These are phyloP conservation scores for Sesamia nonagrioides DNA, from an alignment of 1,140 invertebrate species.

Conservation along the genomic window DNA sequence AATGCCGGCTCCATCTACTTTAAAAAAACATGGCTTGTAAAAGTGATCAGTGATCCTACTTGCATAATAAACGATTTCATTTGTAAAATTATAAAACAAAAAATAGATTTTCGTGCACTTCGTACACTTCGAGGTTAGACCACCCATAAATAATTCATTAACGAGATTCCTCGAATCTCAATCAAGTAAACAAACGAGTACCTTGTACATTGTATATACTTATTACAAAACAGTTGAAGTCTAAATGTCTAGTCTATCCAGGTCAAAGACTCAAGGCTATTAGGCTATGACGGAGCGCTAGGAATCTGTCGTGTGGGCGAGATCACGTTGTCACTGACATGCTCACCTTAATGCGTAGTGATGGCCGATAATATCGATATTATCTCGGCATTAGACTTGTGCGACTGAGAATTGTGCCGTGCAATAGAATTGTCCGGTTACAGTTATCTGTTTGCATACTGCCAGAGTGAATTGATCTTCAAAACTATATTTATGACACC, in stretches of 20 bases:
- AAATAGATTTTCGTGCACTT: too few relatives aligned
- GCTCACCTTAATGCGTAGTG: slow-evolving; percentile 64
- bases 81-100: too few relatives aligned
- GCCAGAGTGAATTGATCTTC: too few relatives aligned
- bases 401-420: too few relatives aligned
- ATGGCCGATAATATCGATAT: slow-evolving; percentile 35
- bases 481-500: too few relatives aligned
- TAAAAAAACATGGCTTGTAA: too few relatives aligned
- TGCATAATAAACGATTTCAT: too few relatives aligned
- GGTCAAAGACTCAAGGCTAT: slow-evolving; percentile 71
- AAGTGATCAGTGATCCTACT: too few relatives aligned
- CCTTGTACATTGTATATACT: slow-evolving; percentile 31
- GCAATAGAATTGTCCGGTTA: too few relatives aligned
- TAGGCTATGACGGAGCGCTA: slow-evolving; percentile 67
- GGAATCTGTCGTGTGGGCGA: slow-evolving; percentile 73
- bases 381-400: too few relatives aligned
- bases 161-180: background rate
- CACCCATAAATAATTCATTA: slow-evolving; percentile 3
- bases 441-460: too few relatives aligned
- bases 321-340: slow-evolving; percentile 61
- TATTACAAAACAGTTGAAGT: slow-evolving; percentile 48
- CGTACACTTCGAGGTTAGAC: background rate
- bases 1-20: too few relatives aligned
- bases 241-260: slow-evolving; percentile 64
- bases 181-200: slow-evolving; percentile 13